These are phyloP conservation scores for Notamacropus eugenii DNA, from an alignment of 2,797 vertebrate species.

Conservation along the genomic window DNA sequence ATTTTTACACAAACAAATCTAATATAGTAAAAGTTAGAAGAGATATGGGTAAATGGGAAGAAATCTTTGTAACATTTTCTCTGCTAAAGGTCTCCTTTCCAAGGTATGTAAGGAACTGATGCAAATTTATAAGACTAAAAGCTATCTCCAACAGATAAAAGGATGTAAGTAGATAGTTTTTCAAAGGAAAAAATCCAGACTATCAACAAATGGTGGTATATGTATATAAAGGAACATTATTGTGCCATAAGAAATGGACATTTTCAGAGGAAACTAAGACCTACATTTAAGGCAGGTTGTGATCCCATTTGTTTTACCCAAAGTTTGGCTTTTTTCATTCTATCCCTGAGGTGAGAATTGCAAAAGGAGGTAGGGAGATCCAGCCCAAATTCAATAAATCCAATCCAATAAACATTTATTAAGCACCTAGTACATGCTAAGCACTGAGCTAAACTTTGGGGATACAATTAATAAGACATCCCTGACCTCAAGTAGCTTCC, in stretches of 20 bases:
- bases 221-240: not conserved
- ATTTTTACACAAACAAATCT: not conserved
- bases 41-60: too few relatives aligned
- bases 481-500: not conserved
- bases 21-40: not conserved
- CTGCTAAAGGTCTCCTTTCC: too few relatives aligned
- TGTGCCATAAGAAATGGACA: not conserved
- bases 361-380: not conserved
- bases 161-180: not conserved
- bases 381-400: not conserved
- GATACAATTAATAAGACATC: not conserved
- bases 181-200: not conserved
- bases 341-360: not conserved
- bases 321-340: not conserved
- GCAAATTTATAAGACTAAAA: not conserved
- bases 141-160: not conserved
- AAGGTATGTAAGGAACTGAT: too few relatives aligned
- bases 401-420: not conserved
- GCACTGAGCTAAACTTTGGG: not conserved
- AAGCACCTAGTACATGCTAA: not conserved
- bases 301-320: not conserved
- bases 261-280: not conserved
- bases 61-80: too few relatives aligned
- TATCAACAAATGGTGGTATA: not conserved
- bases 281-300: not conserved